Conservation (phyloP, 2,797 vertebrate species). For the Myripristis jacobus region DNA sequence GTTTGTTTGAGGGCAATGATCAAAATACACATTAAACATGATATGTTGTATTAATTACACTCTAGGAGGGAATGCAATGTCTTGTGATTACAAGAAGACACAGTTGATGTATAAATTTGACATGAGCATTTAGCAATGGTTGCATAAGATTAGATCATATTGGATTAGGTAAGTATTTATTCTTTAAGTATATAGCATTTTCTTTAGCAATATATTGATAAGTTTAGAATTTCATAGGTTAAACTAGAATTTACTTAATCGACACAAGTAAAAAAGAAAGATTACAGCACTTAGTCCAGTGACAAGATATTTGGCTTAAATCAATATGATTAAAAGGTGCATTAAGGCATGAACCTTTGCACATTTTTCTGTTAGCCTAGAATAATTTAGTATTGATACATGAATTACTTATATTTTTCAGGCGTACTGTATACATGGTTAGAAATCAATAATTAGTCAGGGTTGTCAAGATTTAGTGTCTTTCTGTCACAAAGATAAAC, state of each 20-base stretch:
- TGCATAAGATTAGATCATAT: too few species aligned
- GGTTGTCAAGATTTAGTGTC: slow-evolving; percentile 22
- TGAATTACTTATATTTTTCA: slow-evolving; percentile 7
- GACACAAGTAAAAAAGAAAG: too few species aligned
- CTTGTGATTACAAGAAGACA: too few species aligned
- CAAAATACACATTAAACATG: too few species aligned
- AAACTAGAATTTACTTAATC: neutral
- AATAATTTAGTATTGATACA: slow-evolving; percentile 24
- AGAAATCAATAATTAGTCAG: slow-evolving; percentile 28
- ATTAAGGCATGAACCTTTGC: neutral
- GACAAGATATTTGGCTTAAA: too few species aligned
- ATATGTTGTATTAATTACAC: too few species aligned
- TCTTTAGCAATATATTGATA: neutral
- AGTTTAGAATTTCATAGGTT: neutral
- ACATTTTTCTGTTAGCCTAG: slow-evolving; percentile 6
- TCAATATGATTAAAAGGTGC: neutral
- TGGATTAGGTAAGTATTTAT: too few species aligned
- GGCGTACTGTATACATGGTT: slow-evolving; percentile 9
- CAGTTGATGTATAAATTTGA: too few species aligned
- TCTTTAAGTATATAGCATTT: neutral
- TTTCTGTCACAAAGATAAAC: slow-evolving; percentile 45
- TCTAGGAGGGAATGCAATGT: too few species aligned
- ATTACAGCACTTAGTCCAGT: too few species aligned
- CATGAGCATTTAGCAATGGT: too few species aligned
- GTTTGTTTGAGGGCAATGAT: too few species aligned